Conservation (phyloP, 1,140 invertebrate species). For the Neuroterus valhalla region DNA sequence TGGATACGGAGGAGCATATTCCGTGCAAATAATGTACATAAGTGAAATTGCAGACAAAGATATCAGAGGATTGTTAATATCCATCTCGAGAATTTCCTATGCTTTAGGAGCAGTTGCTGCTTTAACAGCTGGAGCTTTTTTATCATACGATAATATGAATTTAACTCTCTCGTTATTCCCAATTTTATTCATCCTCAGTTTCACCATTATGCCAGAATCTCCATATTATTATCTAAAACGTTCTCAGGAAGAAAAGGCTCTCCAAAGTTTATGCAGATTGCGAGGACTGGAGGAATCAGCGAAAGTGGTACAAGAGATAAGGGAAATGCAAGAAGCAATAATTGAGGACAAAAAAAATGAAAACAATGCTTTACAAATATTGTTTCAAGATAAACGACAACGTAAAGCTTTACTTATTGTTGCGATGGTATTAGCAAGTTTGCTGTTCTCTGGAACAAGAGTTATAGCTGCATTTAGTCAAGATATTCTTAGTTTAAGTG, state of each 20-base stretch:
- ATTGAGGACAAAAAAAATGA: conserved; percentile 74
- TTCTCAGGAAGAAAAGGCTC: conserved; percentile 77
- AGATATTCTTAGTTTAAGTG: conserved; percentile 83
- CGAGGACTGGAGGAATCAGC: conserved; percentile 74
- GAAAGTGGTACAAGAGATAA: conserved; percentile 78
- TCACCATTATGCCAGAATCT: conserved; percentile 84
- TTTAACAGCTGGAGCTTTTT: conserved; percentile 73
- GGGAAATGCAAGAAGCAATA: conserved; percentile 78
- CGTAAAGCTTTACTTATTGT: conserved; percentile 81
- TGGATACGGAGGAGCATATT: conserved; percentile 74
- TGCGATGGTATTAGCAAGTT: conserved; percentile 82
- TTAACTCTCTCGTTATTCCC: conserved; percentile 73
- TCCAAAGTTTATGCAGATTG: conserved; percentile 77
- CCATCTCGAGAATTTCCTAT: conserved; percentile 74
- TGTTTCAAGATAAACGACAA: conserved; percentile 78
- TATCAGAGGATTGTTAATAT: conserved; percentile 74
- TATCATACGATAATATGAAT: conserved; percentile 74
- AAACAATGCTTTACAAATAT: conserved; percentile 76
- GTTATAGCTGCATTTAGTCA: conserved; percentile 85
- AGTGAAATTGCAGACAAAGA: conserved; percentile 76
- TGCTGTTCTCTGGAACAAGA: conserved; percentile 85
- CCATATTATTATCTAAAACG: conserved; percentile 83
- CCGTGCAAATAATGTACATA: conserved; percentile 76
- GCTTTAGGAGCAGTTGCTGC: conserved; percentile 76
- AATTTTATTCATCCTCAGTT: conserved; percentile 78